Base-by-base conservation (phyloP, 2,797 vertebrate species). In the Enteromius mattozi region DNA sequence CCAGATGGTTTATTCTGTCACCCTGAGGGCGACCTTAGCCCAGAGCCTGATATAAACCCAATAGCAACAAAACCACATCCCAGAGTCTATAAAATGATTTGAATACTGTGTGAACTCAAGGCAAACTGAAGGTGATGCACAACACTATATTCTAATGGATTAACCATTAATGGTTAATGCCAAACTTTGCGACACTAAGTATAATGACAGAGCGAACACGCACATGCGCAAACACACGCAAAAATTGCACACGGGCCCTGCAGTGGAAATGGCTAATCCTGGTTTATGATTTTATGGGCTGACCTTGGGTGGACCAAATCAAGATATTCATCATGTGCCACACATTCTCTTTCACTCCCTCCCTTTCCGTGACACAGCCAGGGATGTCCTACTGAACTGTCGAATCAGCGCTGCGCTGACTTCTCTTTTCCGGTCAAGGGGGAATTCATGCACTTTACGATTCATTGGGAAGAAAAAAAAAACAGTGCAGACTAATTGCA, bases 381-480 rank as follows among this genome's bases (percentile, higher is more conserved):
- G 83, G 61, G 86, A 86, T 63, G 75, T 80, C 68, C 80, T 63
- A 66, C 27, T 84, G 45, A 87, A 87, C 81, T 89, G 89, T 84
- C 85, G 61, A 90, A 89, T 90, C 90, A 90, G 87, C 88, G 90
- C 82, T 74, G 80, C 82, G 49, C 72, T 81, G 81, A 42, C 80
- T 82, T 88, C 51, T 85, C 49, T 82, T 85, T 83, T 90, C 56
- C 33, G 87, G 89, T 94, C 92, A 93, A 91, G 16, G 89, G 90
- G 92, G 91, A 91, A 89, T 66, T 90, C 91, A 93, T 92, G 92
- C 90, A 91, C 90, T 92, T 93, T 84, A 91, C 87, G 85, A 86
- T 90, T 92, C 87, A 59, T 49, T 66, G 37, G 63, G 7, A 33
- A 24, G 21, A 33, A 21, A 85, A 24, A 37, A 65, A 40, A 69